Conservation (phyloP, 2,113 vertebrate genomes). For the Illadopsis cleaveri region DNA sequence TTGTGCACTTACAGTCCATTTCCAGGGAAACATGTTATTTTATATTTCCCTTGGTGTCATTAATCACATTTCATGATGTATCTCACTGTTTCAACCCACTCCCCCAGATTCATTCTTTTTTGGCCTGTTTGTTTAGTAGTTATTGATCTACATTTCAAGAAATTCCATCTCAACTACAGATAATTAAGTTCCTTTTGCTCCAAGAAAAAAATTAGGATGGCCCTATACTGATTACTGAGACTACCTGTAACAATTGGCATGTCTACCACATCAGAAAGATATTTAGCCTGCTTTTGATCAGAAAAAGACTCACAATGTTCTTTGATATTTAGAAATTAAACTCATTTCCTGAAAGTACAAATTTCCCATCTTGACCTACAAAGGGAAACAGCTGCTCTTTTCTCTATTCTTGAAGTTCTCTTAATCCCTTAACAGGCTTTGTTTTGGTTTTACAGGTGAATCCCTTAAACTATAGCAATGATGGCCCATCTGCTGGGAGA, state of each 20-base stretch:
- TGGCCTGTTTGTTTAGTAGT: constrained; percentile 35
- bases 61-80: constrained; percentile 72
- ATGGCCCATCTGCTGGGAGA: not conserved
- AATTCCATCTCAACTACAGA: constrained; percentile 18
- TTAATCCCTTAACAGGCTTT: not conserved
- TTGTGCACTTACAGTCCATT: constrained; percentile 56
- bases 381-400: not conserved
- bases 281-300: constrained; percentile 33
- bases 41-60: constrained; percentile 72
- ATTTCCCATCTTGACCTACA: constrained; percentile 27
- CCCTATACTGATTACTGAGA: not conserved
- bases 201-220: constrained; percentile 7
- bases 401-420: not conserved
- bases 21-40: constrained; percentile 68
- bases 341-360: constrained; percentile 25
- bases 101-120: constrained; percentile 61
- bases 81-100: constrained; percentile 59
- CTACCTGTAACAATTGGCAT: not conserved
- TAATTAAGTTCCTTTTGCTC: constrained; percentile 7
- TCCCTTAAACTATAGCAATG: not conserved
- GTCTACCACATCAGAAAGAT: not conserved
- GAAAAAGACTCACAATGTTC: not conserved
- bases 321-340: constrained; percentile 32
- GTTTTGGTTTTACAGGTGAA: not conserved
- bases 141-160: constrained; percentile 54